Evolutionary conservation across 2,888 invertebrate genomes (phyloP).

Genomic region (Cloeon dipterum): DNA sequence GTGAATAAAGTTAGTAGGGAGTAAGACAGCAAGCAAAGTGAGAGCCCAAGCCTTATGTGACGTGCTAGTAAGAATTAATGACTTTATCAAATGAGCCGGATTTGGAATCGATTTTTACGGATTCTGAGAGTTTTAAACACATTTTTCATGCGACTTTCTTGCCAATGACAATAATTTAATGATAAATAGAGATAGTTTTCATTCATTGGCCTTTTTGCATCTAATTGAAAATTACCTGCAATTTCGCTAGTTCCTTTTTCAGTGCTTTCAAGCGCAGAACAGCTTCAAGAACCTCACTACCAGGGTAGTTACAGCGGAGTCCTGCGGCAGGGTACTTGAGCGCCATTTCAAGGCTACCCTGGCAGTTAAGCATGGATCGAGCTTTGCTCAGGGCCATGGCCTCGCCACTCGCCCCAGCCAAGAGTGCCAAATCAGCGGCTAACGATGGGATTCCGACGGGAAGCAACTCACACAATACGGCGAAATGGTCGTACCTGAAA

Average conservation of each 20-base stretch:
- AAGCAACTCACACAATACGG: constrained; percentile 19
- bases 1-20: too few relatives aligned
- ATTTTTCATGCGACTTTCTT: too few relatives aligned
- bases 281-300: constrained; percentile 2
- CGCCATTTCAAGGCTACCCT: neutral
- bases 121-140: too few relatives aligned
- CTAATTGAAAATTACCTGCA: constrained; percentile 8
- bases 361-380: neutral
- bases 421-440: constrained; percentile 13
- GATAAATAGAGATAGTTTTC: too few relatives aligned
- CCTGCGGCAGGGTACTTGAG: neutral
- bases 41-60: too few relatives aligned
- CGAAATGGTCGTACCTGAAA: constrained; percentile 17
- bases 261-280: constrained; percentile 3
- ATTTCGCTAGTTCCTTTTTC: constrained; percentile 1
- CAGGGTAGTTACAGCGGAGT: constrained; percentile 4
- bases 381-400: neutral
- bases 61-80: too few relatives aligned
- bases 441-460: constrained; percentile 18
- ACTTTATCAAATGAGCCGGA: too few relatives aligned
- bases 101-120: too few relatives aligned
- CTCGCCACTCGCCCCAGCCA: neutral
- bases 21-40: too few relatives aligned
- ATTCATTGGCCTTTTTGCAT: too few relatives aligned
- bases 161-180: too few relatives aligned